These are phyloP conservation scores for Antedon mediterranea DNA, from an alignment of 53 echinoderm and acorn worm species.

Conservation along the genomic window DNA sequence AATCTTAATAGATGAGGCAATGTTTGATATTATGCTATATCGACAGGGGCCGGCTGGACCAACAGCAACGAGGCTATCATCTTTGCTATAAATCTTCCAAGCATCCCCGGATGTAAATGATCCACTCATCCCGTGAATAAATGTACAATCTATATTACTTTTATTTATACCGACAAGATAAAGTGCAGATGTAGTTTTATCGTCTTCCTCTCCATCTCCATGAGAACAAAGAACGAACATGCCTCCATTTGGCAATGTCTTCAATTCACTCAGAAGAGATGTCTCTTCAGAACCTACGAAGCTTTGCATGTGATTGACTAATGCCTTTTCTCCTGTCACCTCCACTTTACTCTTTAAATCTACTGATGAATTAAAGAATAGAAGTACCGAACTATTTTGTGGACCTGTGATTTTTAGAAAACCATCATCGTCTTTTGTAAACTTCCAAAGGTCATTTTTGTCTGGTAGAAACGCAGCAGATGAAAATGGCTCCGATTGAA, in stretches of 20 bases:
- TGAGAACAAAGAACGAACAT: slow-evolving; percentile 67
- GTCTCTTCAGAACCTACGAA: slow-evolving; percentile 41
- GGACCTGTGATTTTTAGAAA: slow-evolving; percentile 36
- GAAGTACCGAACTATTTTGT: slow-evolving; percentile 30
- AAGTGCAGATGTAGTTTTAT: slow-evolving; percentile 1
- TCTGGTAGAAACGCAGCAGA: neutral
- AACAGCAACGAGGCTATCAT: slow-evolving; percentile 16
- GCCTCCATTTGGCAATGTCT: slow-evolving; percentile 20
- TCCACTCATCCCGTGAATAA: slow-evolving; percentile 34
- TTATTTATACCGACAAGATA: slow-evolving; percentile 27
- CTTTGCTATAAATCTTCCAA: slow-evolving; percentile 36
- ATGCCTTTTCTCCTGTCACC: slow-evolving; percentile 6
- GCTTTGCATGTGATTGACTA: slow-evolving; percentile 47
- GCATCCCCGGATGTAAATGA: slow-evolving; percentile 21
- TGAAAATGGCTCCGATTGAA: neutral
- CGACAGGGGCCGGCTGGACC: slow-evolving; percentile 55
- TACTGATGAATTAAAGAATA: slow-evolving; percentile 32
- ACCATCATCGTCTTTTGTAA: slow-evolving; percentile 15
- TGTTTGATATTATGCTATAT: slow-evolving; percentile 51
- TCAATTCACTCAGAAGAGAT: slow-evolving; percentile 20
- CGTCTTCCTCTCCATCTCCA: slow-evolving; percentile 6
- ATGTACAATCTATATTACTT: slow-evolving; percentile 17
- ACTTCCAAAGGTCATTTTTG: slow-evolving; percentile 26
- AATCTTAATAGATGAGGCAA: slow-evolving; percentile 4
- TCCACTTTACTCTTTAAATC: neutral